These are phyloP conservation scores for Mesorhabditis sp. DNA, from an alignment of 2,888 invertebrate species.

Conservation along the genomic window DNA sequence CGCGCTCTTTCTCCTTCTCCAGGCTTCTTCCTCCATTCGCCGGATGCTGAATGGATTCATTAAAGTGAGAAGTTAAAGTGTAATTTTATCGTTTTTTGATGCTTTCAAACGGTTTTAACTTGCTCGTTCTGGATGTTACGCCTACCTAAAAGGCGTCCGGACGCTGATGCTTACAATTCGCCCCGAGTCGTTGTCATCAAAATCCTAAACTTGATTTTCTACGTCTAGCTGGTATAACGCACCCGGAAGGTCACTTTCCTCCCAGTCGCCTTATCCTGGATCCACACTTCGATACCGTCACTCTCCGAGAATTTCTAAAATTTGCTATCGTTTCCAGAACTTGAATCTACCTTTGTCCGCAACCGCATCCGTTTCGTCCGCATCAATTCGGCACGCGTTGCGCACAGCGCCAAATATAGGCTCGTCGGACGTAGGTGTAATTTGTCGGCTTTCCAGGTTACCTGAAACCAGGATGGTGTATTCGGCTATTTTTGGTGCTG, in stretches of 20 bases:
- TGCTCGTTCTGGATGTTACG: too few species aligned
- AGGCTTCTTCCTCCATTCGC: too few species aligned
- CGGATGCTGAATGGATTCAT: too few species aligned
- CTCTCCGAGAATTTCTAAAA: slow-evolving; percentile 2
- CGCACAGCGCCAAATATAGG: too few species aligned
- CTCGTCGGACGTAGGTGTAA: too few species aligned
- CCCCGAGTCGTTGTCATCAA: neutral
- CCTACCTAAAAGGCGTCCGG: slow-evolving; percentile 3
- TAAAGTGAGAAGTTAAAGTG: too few species aligned
- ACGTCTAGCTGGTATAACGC: neutral
- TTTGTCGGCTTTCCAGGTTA: too few species aligned
- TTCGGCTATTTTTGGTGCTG: too few species aligned
- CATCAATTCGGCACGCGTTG: neutral
- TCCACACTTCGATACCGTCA: neutral
- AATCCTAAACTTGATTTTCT: neutral
- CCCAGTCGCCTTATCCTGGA: neutral
- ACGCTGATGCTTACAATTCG: neutral
- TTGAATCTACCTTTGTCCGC: neutral
- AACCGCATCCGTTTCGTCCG: slow-evolving; percentile 2
- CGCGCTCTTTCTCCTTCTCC: too few species aligned
- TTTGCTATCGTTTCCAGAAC: neutral
- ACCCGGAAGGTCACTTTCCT: neutral
- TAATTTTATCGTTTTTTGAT: too few species aligned
- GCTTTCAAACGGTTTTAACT: too few species aligned
- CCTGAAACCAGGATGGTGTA: too few species aligned